Percentiles rank a stretch among this genome's conserved stretches.
Conservation (phyloP, 2,113 vertebrate species). For the Malurus melanocephalus region DNA sequence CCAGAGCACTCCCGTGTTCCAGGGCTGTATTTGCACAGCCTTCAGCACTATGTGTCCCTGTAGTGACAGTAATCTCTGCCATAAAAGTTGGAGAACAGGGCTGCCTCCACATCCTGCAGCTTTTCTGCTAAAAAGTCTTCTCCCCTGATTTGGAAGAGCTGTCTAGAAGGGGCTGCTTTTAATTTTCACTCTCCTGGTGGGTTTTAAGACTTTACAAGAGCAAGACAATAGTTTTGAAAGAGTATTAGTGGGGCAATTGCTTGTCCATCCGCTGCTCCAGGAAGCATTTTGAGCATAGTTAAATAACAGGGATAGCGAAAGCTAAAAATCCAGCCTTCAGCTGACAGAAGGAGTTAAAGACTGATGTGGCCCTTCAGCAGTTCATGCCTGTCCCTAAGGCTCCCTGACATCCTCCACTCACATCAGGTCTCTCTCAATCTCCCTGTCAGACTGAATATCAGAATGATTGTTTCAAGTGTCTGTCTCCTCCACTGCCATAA, state of each 20-base stretch:
- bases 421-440: background rate
- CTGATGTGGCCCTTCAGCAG: background rate
- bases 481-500: background rate
- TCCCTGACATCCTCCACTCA: background rate
- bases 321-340: background rate
- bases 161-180: background rate
- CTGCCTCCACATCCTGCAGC: background rate
- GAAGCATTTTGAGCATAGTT: background rate
- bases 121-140: background rate
- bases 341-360: background rate
- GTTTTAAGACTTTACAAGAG: background rate
- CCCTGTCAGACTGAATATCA: background rate
- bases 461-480: background rate
- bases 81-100: background rate
- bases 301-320: background rate
- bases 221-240: background rate
- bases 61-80: fast-evolving
- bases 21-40: background rate
- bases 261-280: background rate
- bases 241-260: background rate
- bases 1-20: fast-evolving
- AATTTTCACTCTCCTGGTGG: background rate
- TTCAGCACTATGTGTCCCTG: background rate
- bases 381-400: background rate
- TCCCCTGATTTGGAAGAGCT: background rate